These are phyloP conservation scores for Leptinotarsa juncta DNA, from an alignment of 2,888 invertebrate species.

Conservation along the genomic window DNA sequence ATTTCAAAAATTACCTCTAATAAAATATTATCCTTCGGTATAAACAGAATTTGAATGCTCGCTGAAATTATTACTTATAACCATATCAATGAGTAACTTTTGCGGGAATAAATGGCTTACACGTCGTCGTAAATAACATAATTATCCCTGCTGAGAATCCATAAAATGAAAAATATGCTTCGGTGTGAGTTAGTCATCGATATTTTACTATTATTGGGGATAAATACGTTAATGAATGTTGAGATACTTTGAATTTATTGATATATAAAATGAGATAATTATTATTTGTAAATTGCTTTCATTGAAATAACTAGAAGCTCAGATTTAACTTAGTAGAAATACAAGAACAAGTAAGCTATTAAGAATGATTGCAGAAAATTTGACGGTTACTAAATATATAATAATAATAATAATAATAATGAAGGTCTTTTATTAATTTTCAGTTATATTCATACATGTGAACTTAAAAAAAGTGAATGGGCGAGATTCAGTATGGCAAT, in stretches of 20 bases:
- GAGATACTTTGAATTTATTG: conserved; percentile 35
- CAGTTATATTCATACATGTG: too few relatives aligned
- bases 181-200: conserved; percentile 33
- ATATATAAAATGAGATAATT: conserved; percentile 32
- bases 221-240: conserved; percentile 36
- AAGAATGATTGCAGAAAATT: too few relatives aligned
- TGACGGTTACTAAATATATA: too few relatives aligned
- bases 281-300: conserved; percentile 27
- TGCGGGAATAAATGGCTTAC: conserved; percentile 29
- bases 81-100: conserved; percentile 34
- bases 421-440: too few relatives aligned
- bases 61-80: conserved; percentile 33
- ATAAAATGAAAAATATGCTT: conserved; percentile 37
- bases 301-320: conserved; percentile 21
- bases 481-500: too few relatives aligned
- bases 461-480: too few relatives aligned
- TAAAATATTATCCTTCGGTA: conserved; percentile 37
- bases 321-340: conserved; percentile 3
- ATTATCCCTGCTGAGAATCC: conserved; percentile 37
- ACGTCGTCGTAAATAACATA: conserved; percentile 35
- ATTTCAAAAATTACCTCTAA: conserved; percentile 36
- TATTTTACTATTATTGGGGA: conserved; percentile 37
- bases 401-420: too few relatives aligned
- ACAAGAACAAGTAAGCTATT: too few relatives aligned
- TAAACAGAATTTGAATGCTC: conserved; percentile 31